Evolutionary conservation across 2,888 invertebrate genomes (phyloP).

Genomic region (Ecliptopera silaceata): DNA sequence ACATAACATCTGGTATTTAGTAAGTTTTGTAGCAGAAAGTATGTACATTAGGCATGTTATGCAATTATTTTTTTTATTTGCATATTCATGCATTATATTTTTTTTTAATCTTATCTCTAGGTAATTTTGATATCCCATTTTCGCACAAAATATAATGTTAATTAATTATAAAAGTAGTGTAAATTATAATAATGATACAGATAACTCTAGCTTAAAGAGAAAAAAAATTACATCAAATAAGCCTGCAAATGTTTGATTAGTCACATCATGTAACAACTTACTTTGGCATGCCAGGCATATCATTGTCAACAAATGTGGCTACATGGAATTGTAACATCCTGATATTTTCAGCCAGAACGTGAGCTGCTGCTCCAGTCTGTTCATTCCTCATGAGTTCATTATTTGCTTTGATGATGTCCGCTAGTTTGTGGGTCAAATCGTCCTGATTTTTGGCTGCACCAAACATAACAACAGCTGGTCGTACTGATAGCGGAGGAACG

Average conservation of each 20-base stretch:
- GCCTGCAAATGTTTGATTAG: neutral
- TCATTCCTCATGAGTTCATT: slow-evolving; percentile 98
- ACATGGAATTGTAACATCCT: slow-evolving; percentile 99
- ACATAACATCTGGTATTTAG: too few relatives aligned
- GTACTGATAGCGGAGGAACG: slow-evolving; percentile 97
- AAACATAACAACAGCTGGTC: slow-evolving; percentile 99
- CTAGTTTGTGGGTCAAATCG: slow-evolving; percentile 98
- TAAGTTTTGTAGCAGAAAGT: too few relatives aligned
- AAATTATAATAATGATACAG: too few relatives aligned
- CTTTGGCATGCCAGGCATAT: slow-evolving; percentile 98
- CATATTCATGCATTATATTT: too few relatives aligned
- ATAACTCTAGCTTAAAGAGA: too few relatives aligned
- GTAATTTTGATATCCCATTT: too few relatives aligned
- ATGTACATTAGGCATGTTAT: too few relatives aligned
- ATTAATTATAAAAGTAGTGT: too few relatives aligned
- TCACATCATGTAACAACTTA: slow-evolving; percentile 51
- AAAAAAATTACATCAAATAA: too few relatives aligned
- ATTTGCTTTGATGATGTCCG: slow-evolving; percentile 99
- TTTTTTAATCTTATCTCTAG: too few relatives aligned
- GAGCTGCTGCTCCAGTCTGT: slow-evolving; percentile 97
- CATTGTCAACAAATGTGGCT: slow-evolving; percentile 98
- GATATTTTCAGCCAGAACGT: slow-evolving; percentile 97
- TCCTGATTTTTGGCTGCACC: slow-evolving; percentile 99
- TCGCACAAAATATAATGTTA: too few relatives aligned
- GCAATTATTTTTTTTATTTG: too few relatives aligned